Conservation (phyloP, 2,113 vertebrate species). For the Sapajus apella region DNA sequence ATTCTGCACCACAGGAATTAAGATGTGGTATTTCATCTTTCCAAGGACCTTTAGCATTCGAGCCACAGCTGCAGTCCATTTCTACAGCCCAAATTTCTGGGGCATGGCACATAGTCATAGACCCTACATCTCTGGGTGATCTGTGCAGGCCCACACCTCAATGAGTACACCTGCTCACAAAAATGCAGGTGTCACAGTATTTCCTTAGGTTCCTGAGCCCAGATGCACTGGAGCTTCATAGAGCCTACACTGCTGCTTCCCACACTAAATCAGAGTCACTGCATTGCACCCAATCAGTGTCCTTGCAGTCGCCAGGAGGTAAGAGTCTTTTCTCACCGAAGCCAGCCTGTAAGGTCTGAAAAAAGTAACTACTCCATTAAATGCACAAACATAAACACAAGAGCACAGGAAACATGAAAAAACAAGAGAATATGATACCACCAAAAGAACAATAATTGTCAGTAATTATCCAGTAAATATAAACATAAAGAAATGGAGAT, state of each 20-base stretch:
- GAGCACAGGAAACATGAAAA: neutral
- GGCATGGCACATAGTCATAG: neutral
- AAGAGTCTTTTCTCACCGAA: neutral
- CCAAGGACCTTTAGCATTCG: neutral
- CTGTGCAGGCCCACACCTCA: neutral
- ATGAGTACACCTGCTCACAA: rapidly evolving
- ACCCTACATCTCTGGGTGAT: neutral
- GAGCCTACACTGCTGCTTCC: neutral
- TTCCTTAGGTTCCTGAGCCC: neutral
- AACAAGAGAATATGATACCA: neutral
- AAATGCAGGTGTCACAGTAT: rapidly evolving
- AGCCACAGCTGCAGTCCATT: neutral
- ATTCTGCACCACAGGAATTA: rapidly evolving
- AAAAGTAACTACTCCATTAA: neutral
- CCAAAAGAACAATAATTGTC: neutral
- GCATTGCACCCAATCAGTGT: neutral
- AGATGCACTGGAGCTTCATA: neutral
- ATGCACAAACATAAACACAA: neutral
- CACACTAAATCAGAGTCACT: neutral
- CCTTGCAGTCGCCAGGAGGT: neutral
- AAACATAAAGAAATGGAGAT: neutral
- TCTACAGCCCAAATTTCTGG: neutral
- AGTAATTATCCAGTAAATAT: neutral
- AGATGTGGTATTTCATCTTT: rapidly evolving
- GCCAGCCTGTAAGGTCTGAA: neutral